Evolutionary conservation across 2,888 invertebrate species (phyloP), one percentile per base, ranked within the genome.

Genomic region (Parthenolecanium corni): DNA sequence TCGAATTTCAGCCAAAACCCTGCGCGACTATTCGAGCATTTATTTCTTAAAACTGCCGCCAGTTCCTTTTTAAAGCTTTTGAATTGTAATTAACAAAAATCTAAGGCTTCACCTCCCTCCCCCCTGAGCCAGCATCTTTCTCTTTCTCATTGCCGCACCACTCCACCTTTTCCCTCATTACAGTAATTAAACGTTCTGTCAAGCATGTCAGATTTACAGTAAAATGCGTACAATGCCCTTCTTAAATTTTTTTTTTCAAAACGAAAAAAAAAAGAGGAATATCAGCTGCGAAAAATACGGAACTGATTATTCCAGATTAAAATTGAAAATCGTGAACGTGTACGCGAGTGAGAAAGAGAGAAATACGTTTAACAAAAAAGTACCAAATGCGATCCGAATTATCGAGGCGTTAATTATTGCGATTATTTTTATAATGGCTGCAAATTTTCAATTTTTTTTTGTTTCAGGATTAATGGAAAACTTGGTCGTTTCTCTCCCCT

Each of bases 121-220:
- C 49, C 14, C 14, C 44, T 14, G 38, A 14, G 9, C 38, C 38
- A 6, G 38, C 38, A 18, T 42, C 18, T 14, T 14, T 12, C 49
- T 23, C 31, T 4, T n/a, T 9, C 31, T 9, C 31, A 31, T 31
- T 6, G 9, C 31, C 31, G 31, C 9, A 31, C 31, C 31, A 31
- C 31, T 31, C 31, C 31, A 9, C 54, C 40, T 54, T 54, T 54
- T 54, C 54, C 54, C 61, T 61, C 61, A 61, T 61, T 61, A 61
- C 61, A 49, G 61, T 61, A 61, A 61, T 61, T 61, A 61, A 61
- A 61, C 61, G 61, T 61, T 61, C 61, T 61, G 61, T 61, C 61
- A 61, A 61, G 61, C 61, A 61, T 61, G 51, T 61, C 61, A 61
- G 61, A 49, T 61, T 61, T 61, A 61, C 61, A 61, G 61, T 61